Evolutionary conservation across 2,797 vertebrate species (phyloP).

Genomic region (Menidia menidia): DNA sequence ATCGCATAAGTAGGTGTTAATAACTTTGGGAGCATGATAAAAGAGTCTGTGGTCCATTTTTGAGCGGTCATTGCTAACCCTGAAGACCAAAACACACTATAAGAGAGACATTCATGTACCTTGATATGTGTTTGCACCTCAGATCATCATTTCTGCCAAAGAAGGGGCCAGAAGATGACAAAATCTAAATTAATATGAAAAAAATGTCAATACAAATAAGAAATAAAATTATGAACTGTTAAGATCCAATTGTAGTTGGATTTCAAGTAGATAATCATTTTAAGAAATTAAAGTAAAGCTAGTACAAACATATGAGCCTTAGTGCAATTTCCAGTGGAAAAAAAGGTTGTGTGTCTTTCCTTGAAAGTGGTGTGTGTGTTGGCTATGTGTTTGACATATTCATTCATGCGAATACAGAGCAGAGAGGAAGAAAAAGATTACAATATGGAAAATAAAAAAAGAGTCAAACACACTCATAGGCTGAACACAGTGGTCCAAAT

Average conservation of each 20-base stretch:
- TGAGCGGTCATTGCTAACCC: slow-evolving; percentile 37
- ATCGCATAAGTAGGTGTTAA: slow-evolving; percentile 53
- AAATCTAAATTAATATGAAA: too few species aligned
- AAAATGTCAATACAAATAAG: too few species aligned
- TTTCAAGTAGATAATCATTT: too few species aligned
- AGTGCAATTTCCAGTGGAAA: too few species aligned
- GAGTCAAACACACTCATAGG: not conserved
- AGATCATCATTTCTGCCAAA: slow-evolving; percentile 3
- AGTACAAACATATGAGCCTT: too few species aligned
- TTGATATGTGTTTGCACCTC: slow-evolving; percentile 13
- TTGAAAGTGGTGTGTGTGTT: not conserved
- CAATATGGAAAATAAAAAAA: not conserved
- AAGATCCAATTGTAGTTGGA: too few species aligned
- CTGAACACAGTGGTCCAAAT: not conserved
- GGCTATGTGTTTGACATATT: not conserved
- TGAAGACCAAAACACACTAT: slow-evolving; percentile 3
- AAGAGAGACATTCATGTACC: slow-evolving; percentile 19
- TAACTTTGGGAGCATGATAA: slow-evolving; percentile 46
- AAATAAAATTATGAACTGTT: too few species aligned
- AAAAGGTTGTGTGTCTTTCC: too few species aligned
- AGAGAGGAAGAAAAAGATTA: not conserved
- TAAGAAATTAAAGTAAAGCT: too few species aligned
- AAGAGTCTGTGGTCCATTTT: slow-evolving; percentile 28
- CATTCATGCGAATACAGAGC: not conserved
- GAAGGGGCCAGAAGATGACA: too few species aligned